Base-by-base conservation (phyloP, 2,113 vertebrate species). In the Crotalus viridis region DNA sequence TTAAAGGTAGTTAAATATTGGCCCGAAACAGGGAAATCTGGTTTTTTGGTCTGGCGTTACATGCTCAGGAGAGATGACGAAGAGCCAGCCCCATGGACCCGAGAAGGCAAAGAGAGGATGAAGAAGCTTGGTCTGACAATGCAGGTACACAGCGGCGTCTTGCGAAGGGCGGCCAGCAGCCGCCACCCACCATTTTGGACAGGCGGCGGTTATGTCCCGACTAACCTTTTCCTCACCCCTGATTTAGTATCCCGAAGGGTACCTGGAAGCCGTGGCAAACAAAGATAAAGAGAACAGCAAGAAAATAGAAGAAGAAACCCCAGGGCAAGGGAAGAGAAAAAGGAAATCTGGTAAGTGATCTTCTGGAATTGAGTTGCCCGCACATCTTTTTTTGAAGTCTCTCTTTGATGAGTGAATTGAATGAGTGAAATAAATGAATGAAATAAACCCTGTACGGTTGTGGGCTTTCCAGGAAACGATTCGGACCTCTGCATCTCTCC, bases 31-130 rank as follows among this genome's bases (percentile, higher is more conserved):
- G 99, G 99, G 0, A 99, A 99, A 89, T 99, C 99, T 0, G 99
- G 99, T 2, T 99, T 99, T 94, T 93, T 99, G 0, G 99, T 99
- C 10, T 99, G 99, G 99, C 97, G 99, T 15, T 99, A 99, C 91
- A 95, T 99, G 59, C 97, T 99, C 2, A 98, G 98, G 95, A 98
- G 99, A 89, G 99, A 99, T 0, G 99, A 99, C 1, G 97, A 98
- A 0, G 99, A 99, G 92, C 98, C 99, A 0, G 99, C 98, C 12
- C 99, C 99, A 2, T 99, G 99, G 99, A 99, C 98, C 7, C 98
- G 97, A 93, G 99, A 99, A 26, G 99, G 99, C 5, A 99, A 99
- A 96, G 99, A 99, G 26, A 98, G 99, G 91, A 98, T 98, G 94
- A 99, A 99, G 95, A 99, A 98, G 74, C 98, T 99, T 3, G 99